phyloP scores from a whole-genome alignment of 2,113 vertebrate genomes.

The Arvicanthis niloticus region DNA sequence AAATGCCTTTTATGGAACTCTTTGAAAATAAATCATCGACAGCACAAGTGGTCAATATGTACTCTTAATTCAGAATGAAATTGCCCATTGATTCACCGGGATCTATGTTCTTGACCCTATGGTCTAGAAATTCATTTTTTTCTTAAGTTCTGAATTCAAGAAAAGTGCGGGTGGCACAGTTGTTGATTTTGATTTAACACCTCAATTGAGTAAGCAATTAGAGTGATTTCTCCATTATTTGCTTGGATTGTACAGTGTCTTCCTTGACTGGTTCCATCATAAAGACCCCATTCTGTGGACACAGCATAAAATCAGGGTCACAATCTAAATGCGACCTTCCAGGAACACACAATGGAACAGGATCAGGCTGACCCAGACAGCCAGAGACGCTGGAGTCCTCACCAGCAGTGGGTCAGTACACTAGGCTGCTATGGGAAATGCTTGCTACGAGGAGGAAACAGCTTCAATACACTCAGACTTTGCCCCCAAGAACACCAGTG shows the following conservation, averaged over 20 bases:
- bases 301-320: slow-evolving; percentile 65
- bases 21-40: slow-evolving; percentile 65
- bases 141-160: slow-evolving; percentile 62
- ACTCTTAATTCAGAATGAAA: slow-evolving; percentile 78
- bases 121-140: slow-evolving; percentile 71
- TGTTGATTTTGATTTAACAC: slow-evolving; percentile 61
- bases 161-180: slow-evolving; percentile 10
- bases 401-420: slow-evolving; percentile 5
- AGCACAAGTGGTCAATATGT: slow-evolving; percentile 61
- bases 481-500: slow-evolving; percentile 64
- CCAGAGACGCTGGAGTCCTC: slow-evolving; percentile 58
- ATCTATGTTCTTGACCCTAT: slow-evolving; percentile 44
- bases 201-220: slow-evolving; percentile 51
- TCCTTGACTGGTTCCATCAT: slow-evolving; percentile 42
- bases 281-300: slow-evolving; percentile 43
- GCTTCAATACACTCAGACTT: slow-evolving; percentile 61
- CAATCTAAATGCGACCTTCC: slow-evolving; percentile 49
- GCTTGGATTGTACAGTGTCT: slow-evolving; percentile 40
- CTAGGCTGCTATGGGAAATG: not conserved
- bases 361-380: slow-evolving; percentile 70
- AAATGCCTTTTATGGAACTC: slow-evolving; percentile 60
- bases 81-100: slow-evolving; percentile 54
- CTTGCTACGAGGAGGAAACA: slow-evolving; percentile 49
- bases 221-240: slow-evolving; percentile 75
- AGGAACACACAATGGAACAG: slow-evolving; percentile 65